phyloP scores from a whole-genome alignment of 2,888 invertebrate species.

The Diaphora mendica region DNA sequence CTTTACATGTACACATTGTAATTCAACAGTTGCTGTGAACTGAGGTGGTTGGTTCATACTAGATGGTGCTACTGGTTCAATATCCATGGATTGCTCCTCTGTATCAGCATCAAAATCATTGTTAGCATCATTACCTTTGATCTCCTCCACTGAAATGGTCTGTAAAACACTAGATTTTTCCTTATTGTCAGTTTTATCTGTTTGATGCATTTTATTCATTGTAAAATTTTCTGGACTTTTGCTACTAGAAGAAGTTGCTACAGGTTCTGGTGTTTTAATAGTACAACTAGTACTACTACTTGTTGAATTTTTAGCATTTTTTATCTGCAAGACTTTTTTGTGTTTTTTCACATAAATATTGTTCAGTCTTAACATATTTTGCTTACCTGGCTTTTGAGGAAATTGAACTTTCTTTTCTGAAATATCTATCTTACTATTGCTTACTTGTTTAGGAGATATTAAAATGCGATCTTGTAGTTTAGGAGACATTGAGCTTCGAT shows the following conservation, averaged over 20 bases:
- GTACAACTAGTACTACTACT: slow-evolving; percentile 42
- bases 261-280: slow-evolving; percentile 54
- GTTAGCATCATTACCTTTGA: slow-evolving; percentile 63
- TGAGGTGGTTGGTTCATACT: slow-evolving; percentile 56
- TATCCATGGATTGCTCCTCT: slow-evolving; percentile 77
- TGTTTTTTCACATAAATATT: slow-evolving; percentile 80
- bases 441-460: slow-evolving; percentile 43
- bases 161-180: slow-evolving; percentile 59
- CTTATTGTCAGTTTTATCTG: slow-evolving; percentile 54
- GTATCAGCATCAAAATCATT: slow-evolving; percentile 74
- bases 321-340: slow-evolving; percentile 80
- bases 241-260: slow-evolving; percentile 67
- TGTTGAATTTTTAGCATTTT: slow-evolving; percentile 65
- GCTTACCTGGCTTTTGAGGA: slow-evolving; percentile 60
- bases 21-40: slow-evolving; percentile 53
- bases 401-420: slow-evolving; percentile 58
- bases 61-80: slow-evolving; percentile 68
- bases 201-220: slow-evolving; percentile 64
- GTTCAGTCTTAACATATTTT: slow-evolving; percentile 71
- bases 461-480: slow-evolving; percentile 55
- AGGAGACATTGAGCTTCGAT: slow-evolving; percentile 64
- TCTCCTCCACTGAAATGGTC: slow-evolving; percentile 71
- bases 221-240: slow-evolving; percentile 71
- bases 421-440: slow-evolving; percentile 50
- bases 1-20: slow-evolving; percentile 68